phyloP scores from a whole-genome alignment of 2,113 vertebrate genomes.

The Artemisiospiza belli region DNA sequence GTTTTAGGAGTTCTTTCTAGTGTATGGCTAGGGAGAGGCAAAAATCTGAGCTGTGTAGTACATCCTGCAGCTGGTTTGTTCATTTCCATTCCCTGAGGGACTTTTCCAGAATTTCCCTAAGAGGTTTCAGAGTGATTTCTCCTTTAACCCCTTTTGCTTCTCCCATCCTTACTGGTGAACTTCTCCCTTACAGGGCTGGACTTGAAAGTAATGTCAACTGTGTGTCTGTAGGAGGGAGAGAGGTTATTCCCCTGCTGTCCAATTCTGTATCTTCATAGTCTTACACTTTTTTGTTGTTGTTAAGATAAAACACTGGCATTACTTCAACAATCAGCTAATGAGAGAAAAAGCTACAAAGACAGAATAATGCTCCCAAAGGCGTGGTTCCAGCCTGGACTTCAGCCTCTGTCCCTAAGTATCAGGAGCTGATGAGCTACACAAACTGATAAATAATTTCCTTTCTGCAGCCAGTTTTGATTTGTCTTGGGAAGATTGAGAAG shows the following conservation, averaged over 20 bases:
- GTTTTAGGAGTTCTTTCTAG: neutral
- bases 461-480: neutral
- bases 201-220: neutral
- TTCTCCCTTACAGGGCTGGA: neutral
- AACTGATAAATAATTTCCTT: neutral
- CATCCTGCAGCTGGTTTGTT: conserved; percentile 15
- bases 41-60: neutral
- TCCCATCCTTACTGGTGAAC: neutral
- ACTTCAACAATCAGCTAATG: neutral
- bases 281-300: neutral
- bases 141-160: conserved; percentile 10
- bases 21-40: neutral
- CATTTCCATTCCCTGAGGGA: neutral
- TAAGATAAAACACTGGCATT: neutral
- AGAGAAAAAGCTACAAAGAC: neutral
- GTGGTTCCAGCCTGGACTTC: neutral
- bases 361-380: neutral
- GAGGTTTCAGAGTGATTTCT: neutral
- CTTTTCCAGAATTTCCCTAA: neutral
- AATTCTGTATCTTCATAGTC: neutral
- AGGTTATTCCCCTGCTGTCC: neutral
- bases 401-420: neutral
- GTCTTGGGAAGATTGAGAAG: neutral
- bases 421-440: neutral
- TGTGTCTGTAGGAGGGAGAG: neutral